Evolutionary conservation across 2,113 vertebrate species (phyloP).

Genomic region (Candoia aspera): DNA sequence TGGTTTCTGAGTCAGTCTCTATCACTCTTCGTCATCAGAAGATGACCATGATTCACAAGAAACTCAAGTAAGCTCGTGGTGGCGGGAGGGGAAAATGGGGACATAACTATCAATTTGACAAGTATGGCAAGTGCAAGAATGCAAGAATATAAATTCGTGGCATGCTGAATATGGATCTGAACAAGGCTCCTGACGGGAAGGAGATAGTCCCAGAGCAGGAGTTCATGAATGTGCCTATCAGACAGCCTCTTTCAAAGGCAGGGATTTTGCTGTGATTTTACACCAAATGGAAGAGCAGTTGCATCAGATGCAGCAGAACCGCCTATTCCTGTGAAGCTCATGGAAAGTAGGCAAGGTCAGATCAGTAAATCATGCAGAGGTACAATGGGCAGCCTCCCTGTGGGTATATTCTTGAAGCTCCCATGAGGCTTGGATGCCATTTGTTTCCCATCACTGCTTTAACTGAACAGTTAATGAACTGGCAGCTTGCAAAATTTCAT

Average conservation of each 20-base stretch:
- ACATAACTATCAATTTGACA: background rate
- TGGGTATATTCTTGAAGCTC: background rate
- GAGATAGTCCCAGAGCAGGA: background rate
- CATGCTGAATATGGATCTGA: background rate
- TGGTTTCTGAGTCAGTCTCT: constrained; percentile 83
- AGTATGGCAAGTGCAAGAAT: background rate
- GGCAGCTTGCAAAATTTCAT: background rate
- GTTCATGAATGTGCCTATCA: too few species aligned
- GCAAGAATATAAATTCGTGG: background rate
- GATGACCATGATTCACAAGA: constrained; percentile 76
- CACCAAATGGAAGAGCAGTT: background rate
- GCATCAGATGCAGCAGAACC: background rate
- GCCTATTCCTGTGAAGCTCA: background rate
- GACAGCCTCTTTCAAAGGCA: background rate
- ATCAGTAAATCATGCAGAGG: background rate
- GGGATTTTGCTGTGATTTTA: background rate
- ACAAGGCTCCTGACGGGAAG: background rate
- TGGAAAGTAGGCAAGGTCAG: background rate
- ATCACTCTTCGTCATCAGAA: constrained; percentile 85
- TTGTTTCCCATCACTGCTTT: background rate
- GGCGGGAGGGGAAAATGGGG: background rate
- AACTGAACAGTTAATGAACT: background rate
- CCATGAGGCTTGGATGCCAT: background rate
- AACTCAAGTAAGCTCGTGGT: constrained; percentile 74
- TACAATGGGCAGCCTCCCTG: background rate